Evolutionary conservation across 2,113 vertebrate species (phyloP).

Genomic region (Lepisosteus oculatus): DNA sequence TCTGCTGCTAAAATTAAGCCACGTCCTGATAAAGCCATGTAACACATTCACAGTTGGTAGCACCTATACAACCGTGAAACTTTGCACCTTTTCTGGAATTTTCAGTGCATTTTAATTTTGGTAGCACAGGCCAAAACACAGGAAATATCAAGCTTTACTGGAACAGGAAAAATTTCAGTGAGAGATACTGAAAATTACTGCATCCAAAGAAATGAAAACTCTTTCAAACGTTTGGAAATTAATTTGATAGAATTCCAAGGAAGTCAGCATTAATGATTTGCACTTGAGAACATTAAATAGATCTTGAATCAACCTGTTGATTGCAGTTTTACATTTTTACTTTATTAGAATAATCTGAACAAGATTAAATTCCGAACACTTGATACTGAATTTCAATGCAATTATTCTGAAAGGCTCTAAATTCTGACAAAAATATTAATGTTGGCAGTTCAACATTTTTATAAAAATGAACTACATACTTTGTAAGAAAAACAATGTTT

Average conservation of each 20-base stretch:
- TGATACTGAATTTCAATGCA: neutral
- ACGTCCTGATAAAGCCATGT: conserved; percentile 28
- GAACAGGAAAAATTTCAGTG: conserved; percentile 28
- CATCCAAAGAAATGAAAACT: conserved; percentile 31
- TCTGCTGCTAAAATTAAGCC: conserved; percentile 29
- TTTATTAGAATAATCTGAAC: neutral
- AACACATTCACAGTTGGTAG: conserved; percentile 38
- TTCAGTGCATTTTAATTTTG: neutral
- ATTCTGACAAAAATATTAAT: conserved; percentile 3
- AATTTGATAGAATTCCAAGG: neutral
- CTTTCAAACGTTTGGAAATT: conserved; percentile 1
- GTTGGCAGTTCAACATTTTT: conserved; percentile 3
- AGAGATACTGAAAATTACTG: conserved; percentile 30
- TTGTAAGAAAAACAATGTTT: conserved; percentile 26
- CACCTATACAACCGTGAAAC: conserved; percentile 47
- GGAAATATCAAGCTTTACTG: conserved; percentile 29
- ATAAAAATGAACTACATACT: conserved; percentile 3
- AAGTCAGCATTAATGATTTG: neutral
- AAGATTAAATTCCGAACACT: conserved; percentile 9
- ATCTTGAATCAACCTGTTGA: neutral
- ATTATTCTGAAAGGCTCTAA: neutral
- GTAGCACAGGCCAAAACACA: conserved; percentile 16
- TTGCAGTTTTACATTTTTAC: neutral
- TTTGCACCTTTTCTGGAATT: conserved; percentile 14
- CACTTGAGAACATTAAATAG: neutral